Percentiles rank a stretch among this genome's conserved stretches.
Conservation (phyloP, 92 coral and sea anemone species). For the Heteractis magnifica region DNA sequence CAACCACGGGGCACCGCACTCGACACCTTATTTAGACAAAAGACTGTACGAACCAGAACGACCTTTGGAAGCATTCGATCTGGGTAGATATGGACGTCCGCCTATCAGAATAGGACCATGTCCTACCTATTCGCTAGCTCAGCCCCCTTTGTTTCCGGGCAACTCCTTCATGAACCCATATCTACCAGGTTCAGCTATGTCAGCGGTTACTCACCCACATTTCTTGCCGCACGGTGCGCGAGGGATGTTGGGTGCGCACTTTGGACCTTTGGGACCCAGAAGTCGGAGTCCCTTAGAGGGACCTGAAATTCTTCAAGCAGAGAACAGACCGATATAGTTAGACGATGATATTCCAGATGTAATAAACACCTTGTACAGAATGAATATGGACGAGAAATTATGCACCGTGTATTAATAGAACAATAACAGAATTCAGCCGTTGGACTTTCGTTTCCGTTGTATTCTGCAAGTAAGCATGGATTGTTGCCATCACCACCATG, state of each 20-base stretch:
- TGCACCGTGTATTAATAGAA: neutral
- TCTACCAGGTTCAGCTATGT: conserved; percentile 73
- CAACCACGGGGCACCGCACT: conserved; percentile 41
- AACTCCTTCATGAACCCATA: conserved; percentile 53
- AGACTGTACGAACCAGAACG: conserved; percentile 78
- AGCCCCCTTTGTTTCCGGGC: conserved; percentile 73
- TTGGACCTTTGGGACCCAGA: conserved; percentile 59
- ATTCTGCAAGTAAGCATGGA: neutral
- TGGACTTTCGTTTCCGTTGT: neutral
- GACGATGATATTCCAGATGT: conserved; percentile 16
- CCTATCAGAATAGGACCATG: conserved; percentile 58
- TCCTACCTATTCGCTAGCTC: conserved; percentile 31
- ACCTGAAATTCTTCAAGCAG: conserved; percentile 53
- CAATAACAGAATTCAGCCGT: neutral
- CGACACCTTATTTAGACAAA: conserved; percentile 61
- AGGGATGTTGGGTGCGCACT: conserved; percentile 65
- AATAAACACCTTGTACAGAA: conserved; percentile 31
- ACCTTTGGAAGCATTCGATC: conserved; percentile 61
- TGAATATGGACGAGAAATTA: neutral
- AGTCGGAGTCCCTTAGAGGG: conserved; percentile 73
- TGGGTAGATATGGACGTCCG: conserved; percentile 66
- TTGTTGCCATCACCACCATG: neutral
- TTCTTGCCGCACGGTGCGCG: conserved; percentile 59
- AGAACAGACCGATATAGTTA: conserved; percentile 51
- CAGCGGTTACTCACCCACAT: conserved; percentile 81